Base-by-base conservation (phyloP, 2,113 vertebrate genomes). In the Zosterops pallidus region DNA sequence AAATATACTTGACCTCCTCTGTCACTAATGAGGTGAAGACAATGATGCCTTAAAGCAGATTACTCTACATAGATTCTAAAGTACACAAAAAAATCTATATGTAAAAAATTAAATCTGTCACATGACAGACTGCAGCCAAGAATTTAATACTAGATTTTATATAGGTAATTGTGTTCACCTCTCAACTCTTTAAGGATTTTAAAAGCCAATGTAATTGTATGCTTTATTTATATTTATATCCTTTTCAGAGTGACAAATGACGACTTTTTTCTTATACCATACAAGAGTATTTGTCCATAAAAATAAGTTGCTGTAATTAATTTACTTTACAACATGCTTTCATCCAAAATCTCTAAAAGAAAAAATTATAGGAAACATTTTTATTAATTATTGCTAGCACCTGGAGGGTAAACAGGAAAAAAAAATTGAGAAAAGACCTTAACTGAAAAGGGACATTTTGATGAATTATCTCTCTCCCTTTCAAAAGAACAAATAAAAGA, bases 211-310 rank as follows among this genome's bases (percentile, higher is more conserved):
- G 21, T 44, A 83, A 79, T 24, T 65, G 1, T 74, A 49, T 0
- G 3, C 0, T 88, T 86, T 67, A 42, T 44, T 78, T n/a, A 42
- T 28, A 56, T 75, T 91, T 91, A 70, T 86, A 91, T 76, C 3
- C 77, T 83, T 80, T 69, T 44, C 62, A 69, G 52, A 70, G 46
- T 60, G 13, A 52, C 37, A 90, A 60, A 56, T 17, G 83, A 29
- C 0, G 29, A 55, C 19, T 75, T 75, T 52, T 62, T 24, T 70
- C 39, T 86, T 64, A 24, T 81, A 25, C 64, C 29, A 55, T 74
- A 50, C 39, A 86, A 67, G 77, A 57, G 14, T 53, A 67, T 29
- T 60, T 77, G 14, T 68, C 26, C 46, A 76, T 89, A 95, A 92
- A 91, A 89, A 63, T 76, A 77, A 59, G 53, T 60, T 49, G 72